Evolutionary conservation across 2,797 vertebrate species (phyloP), one percentile per base, ranked within the genome.

Genomic region (Natrix natrix): DNA sequence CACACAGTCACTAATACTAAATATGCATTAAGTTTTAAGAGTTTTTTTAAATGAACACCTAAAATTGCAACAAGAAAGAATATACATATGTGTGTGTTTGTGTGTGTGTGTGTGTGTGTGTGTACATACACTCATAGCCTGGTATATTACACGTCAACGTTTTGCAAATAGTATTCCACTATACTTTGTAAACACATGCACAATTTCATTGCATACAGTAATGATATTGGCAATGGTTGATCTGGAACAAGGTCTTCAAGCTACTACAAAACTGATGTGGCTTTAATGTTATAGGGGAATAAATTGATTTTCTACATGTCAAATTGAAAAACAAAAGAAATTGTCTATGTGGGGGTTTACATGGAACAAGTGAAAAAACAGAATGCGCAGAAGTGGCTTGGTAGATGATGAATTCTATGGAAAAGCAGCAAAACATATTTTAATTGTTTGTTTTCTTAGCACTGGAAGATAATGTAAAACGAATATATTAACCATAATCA

Each of bases 81-180:
- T 63, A 1, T 52, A 52, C 48, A 48, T 48, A 48, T 60, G 1
- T 60, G 20, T 24, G 22, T 61, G 2, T 24, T 8, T 61, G 2
- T 24, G 0, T 1, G 6, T 0, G 4, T 24, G 22, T 61, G 2
- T 24, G 22, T 61, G 2, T 24, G 0, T 1, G 6, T 0, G 4
- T 4, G 4, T 13, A 16, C 55, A 56, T 7, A 60, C 22, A 26
- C 17, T 22, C 57, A 59, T 0, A 59, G 16, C 56, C 14, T 2
- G 26, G 26, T 90, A 20, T 66, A 52, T 55, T 63, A 52, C 20
- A 48, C 11, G 52, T 52, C 13, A 28, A 22, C 26, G 54, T 61
- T 59, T 90, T 48, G 28, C 8, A 66, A n/a, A 43, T 20, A 37
- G 37, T 43, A 88, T 59, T 32, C 22, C 57, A 57, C 7, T 57